Evolutionary conservation across 2,888 invertebrate species (phyloP).

Genomic region (Ptycholaimellus sp.): DNA sequence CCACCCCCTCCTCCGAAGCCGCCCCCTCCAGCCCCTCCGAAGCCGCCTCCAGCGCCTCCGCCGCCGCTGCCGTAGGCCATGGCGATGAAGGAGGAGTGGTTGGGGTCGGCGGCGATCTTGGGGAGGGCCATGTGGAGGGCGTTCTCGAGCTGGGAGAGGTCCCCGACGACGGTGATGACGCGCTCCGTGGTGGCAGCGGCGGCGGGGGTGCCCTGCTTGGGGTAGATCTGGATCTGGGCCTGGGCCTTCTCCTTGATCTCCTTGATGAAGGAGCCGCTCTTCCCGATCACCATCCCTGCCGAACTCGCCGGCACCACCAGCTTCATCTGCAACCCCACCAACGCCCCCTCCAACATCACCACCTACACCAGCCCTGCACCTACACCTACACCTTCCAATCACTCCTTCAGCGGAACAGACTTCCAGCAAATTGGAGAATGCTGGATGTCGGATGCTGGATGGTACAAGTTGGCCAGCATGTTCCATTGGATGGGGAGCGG

Average conservation of each 20-base stretch:
- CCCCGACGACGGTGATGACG: slow-evolving; percentile 82
- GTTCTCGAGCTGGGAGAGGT: slow-evolving; percentile 40
- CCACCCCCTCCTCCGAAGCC: background rate
- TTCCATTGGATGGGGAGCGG: too few relatives aligned
- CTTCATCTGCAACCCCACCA: slow-evolving; percentile 40
- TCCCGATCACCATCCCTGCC: slow-evolving; percentile 90
- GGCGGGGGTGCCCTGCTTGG: slow-evolving; percentile 50
- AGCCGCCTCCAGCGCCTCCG: background rate
- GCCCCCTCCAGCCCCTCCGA: background rate
- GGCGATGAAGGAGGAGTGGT: slow-evolving; percentile 23
- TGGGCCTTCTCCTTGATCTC: slow-evolving; percentile 79
- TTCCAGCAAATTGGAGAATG: too few relatives aligned
- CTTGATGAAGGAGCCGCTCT: slow-evolving; percentile 81
- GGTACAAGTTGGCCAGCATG: too few relatives aligned
- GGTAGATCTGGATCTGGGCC: slow-evolving; percentile 82
- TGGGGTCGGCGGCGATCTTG: slow-evolving; percentile 87
- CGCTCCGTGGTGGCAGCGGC: slow-evolving; percentile 58
- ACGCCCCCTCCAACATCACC: too few relatives aligned
- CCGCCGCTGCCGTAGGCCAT: background rate
- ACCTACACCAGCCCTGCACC: too few relatives aligned
- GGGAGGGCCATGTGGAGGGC: slow-evolving; percentile 76
- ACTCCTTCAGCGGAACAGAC: too few relatives aligned
- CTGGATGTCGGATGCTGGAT: too few relatives aligned
- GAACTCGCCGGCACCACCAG: slow-evolving; percentile 85
- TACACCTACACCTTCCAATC: too few relatives aligned